Conservation (phyloP, 2,797 vertebrate genomes). For the Gallirallus australis region DNA sequence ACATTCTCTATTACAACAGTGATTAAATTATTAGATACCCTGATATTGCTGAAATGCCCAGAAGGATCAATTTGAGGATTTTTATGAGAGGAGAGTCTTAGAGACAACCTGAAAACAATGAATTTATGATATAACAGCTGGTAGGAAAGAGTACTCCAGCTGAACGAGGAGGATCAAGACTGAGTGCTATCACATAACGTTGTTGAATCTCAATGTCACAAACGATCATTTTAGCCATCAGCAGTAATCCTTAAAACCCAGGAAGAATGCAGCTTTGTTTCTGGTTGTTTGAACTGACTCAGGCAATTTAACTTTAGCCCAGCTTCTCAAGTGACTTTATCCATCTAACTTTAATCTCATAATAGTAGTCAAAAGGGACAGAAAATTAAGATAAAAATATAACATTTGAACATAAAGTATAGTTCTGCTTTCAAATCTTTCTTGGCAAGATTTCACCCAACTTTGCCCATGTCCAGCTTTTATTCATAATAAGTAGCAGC, state of each 20-base stretch:
- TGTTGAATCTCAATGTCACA: conserved; percentile 44
- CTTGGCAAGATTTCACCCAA: conserved; percentile 29
- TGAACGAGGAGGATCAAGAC: conserved; percentile 8
- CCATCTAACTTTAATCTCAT: conserved; percentile 66
- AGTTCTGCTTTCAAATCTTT: conserved; percentile 52
- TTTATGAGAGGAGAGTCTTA: conserved; percentile 6
- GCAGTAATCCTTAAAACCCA: conserved; percentile 57
- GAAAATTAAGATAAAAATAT: conserved; percentile 70
- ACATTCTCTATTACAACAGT: background rate
- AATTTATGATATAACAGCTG: conserved; percentile 56
- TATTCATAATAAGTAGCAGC: conserved; percentile 8
- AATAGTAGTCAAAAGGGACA: conserved; percentile 64
- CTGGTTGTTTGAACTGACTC: conserved; percentile 68
- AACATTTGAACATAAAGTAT: conserved; percentile 59
- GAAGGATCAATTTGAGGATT: conserved; percentile 21
- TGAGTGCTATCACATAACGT: conserved; percentile 38
- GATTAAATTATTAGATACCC: conserved; percentile 1
- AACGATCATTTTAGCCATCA: conserved; percentile 59
- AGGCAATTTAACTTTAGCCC: conserved; percentile 67
- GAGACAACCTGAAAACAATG: background rate
- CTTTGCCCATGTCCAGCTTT: conserved; percentile 49
- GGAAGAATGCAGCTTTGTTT: conserved; percentile 68
- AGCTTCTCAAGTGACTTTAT: conserved; percentile 72
- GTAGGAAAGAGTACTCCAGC: conserved; percentile 28
- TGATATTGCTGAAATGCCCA: conserved; percentile 1